Percentiles rank a stretch among this genome's conserved stretches.
These are phyloP conservation scores for Hirundo rustica DNA, from an alignment of 2,797 vertebrate genomes.

Conservation along the genomic window DNA sequence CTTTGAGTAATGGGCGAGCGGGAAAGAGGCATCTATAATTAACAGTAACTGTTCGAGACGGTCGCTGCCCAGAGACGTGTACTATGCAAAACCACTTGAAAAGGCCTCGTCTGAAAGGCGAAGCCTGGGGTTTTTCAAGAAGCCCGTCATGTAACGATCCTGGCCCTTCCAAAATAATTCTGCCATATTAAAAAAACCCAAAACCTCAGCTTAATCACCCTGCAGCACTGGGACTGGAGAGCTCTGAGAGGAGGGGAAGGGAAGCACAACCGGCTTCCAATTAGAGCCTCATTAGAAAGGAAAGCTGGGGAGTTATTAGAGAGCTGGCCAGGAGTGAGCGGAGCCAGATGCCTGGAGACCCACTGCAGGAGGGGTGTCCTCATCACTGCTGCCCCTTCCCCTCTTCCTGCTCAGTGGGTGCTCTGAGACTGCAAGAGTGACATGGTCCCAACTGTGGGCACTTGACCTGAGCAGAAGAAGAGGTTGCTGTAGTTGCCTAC, in stretches of 20 bases:
- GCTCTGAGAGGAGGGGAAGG: constrained; percentile 74
- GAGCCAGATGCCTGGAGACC: constrained; percentile 33
- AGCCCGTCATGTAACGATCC: constrained; percentile 77
- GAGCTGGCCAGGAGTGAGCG: constrained; percentile 21
- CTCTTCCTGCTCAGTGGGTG: neutral
- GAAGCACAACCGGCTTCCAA: constrained; percentile 78
- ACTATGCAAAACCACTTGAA: constrained; percentile 83
- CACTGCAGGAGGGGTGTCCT: neutral
- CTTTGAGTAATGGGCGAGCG: constrained; percentile 83
- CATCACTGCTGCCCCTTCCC: neutral
- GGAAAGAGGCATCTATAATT: constrained; percentile 86
- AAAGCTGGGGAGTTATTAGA: constrained; percentile 74
- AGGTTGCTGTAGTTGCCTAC: accelerated
- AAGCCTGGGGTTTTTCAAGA: constrained; percentile 78
- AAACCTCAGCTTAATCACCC: constrained; percentile 84
- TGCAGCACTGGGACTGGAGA: constrained; percentile 78
- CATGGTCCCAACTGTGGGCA: neutral
- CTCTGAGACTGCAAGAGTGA: neutral
- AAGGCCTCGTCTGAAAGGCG: constrained; percentile 75
- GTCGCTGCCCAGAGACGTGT: constrained; percentile 80
- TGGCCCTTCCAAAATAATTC: constrained; percentile 80
- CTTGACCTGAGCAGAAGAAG: neutral
- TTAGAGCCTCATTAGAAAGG: constrained; percentile 82
- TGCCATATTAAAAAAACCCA: constrained; percentile 76
- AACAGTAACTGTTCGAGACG: constrained; percentile 85